A percentile compares a stretch with the other conserved stretches of the same genome.
These are phyloP conservation scores for Cryptoblepharus egeriae DNA, from an alignment of 2,797 vertebrate genomes.

Conservation along the genomic window DNA sequence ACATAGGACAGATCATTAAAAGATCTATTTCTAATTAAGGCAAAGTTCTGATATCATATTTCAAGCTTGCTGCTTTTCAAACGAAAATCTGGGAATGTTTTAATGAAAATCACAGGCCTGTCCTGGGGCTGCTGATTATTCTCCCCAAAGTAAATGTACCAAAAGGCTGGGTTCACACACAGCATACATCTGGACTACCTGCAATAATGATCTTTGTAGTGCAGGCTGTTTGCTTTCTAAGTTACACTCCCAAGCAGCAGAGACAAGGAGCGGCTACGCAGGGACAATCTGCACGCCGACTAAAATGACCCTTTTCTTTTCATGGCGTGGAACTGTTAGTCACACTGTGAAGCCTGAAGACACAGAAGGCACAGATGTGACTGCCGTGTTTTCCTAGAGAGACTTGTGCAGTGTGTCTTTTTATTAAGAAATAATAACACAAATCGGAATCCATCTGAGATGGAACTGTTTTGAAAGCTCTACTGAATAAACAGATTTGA, in stretches of 20 bases:
- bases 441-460: slow-evolving; percentile 6
- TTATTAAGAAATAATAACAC: slow-evolving; percentile 44
- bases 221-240: fast-evolving
- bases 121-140: background rate
- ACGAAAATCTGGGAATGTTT: background rate
- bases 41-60: background rate
- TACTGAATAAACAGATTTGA: slow-evolving; percentile 45
- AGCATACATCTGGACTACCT: background rate
- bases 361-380: slow-evolving; percentile 19
- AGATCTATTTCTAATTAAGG: background rate
- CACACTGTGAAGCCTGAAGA: slow-evolving; percentile 25
- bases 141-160: background rate
- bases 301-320: slow-evolving; percentile 14
- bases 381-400: slow-evolving; percentile 16
- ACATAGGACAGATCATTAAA: background rate
- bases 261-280: background rate
- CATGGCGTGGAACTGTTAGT: slow-evolving; percentile 18
- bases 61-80: background rate
- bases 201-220: fast-evolving
- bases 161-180: background rate
- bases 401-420: slow-evolving; percentile 37
- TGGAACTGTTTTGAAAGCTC: slow-evolving; percentile 51
- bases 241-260: background rate
- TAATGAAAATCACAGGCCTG: background rate
- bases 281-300: slow-evolving; percentile 5